phyloP scores from a whole-genome alignment of 2,113 vertebrate genomes.

The Scolopax mira region DNA sequence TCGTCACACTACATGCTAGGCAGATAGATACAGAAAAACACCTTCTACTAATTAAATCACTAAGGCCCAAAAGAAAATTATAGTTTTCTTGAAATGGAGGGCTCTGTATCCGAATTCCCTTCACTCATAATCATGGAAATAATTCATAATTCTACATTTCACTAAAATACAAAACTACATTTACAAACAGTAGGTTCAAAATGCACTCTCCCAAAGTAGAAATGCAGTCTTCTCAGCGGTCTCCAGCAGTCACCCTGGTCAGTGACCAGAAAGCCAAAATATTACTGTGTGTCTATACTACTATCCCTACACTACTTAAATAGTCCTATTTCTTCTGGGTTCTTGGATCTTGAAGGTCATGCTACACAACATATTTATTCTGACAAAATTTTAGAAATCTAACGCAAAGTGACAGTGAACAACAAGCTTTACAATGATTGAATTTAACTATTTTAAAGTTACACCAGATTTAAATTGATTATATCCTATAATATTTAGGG shows the following conservation, averaged over 20 bases:
- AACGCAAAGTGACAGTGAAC: background rate
- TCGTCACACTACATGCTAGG: background rate
- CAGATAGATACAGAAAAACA: background rate
- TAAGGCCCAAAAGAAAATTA: background rate
- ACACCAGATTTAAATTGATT: background rate
- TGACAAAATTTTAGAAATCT: background rate
- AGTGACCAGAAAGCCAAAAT: background rate
- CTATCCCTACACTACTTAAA: background rate
- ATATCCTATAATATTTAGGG: background rate
- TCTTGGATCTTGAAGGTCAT: background rate
- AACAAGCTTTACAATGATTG: background rate
- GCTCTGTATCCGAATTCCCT: background rate
- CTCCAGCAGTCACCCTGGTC: fast-evolving
- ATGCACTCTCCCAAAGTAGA: background rate
- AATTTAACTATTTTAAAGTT: background rate
- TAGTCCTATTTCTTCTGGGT: background rate
- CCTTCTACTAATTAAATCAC: background rate
- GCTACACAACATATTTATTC: background rate
- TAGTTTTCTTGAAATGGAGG: fast-evolving
- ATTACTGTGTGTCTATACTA: background rate
- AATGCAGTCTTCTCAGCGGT: too few relatives aligned
- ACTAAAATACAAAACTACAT: background rate
- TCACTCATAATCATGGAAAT: background rate
- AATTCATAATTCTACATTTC: background rate
- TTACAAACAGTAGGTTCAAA: background rate